A percentile compares a stretch with the other conserved stretches of the same genome.
These are phyloP conservation scores for Heliconius eleuchia DNA, from an alignment of 1,140 invertebrate species.

Conservation along the genomic window DNA sequence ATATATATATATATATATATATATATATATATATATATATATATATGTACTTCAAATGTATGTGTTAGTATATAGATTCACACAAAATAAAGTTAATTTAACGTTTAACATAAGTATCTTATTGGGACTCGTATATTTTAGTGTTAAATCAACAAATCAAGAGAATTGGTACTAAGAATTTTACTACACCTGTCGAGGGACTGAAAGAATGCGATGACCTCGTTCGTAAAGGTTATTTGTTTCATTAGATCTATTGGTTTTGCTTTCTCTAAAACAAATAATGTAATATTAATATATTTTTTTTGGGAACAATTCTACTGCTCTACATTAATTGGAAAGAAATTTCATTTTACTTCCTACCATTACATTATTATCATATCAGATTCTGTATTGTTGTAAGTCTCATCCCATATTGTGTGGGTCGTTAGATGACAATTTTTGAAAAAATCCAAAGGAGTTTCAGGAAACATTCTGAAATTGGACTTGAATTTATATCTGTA, in stretches of 20 bases:
- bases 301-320: not conserved
- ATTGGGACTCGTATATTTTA: not conserved
- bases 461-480: too few relatives aligned
- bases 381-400: too few relatives aligned
- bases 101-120: conserved; percentile 4
- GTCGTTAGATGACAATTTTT: too few relatives aligned
- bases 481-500: too few relatives aligned
- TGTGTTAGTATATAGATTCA: not conserved
- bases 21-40: too few relatives aligned
- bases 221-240: conserved; percentile 5
- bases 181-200: conserved; percentile 14
- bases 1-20: too few relatives aligned
- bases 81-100: not conserved
- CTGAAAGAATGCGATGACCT: conserved; percentile 11
- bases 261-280: not conserved
- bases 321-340: not conserved
- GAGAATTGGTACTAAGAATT: conserved; percentile 9
- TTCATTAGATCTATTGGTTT: not conserved
- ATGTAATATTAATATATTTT: not conserved
- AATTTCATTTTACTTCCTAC: not conserved
- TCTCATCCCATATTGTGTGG: too few relatives aligned
- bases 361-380: too few relatives aligned
- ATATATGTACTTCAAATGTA: too few relatives aligned
- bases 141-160: conserved; percentile 5
- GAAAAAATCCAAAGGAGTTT: too few relatives aligned